Percentiles rank a stretch among this genome's conserved stretches.
phyloP scores from a whole-genome alignment of 2,113 vertebrate species.

The Nothobranchius furzeri region DNA sequence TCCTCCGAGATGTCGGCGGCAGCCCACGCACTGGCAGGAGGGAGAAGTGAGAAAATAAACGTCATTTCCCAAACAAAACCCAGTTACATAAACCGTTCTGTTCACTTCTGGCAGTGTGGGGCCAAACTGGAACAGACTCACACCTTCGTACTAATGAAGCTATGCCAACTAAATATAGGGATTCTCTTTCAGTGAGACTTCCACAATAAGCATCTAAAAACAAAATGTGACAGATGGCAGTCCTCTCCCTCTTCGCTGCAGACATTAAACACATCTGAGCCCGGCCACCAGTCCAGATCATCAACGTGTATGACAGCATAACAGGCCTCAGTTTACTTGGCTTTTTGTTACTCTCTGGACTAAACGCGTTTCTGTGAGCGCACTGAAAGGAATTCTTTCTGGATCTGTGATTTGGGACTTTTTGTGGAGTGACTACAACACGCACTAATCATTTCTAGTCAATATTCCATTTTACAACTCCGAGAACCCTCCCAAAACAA shows the following conservation, averaged over 20 bases:
- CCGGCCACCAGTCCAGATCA: neutral
- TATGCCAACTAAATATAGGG: neutral
- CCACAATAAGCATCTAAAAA: conserved; percentile 49
- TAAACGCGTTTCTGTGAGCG: no score
- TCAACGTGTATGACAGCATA: no score
- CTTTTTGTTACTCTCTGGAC: no score
- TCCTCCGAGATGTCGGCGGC: conserved; percentile 82
- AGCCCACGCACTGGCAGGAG: conserved; percentile 85
- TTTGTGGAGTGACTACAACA: no score
- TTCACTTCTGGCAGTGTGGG: conserved; percentile 5
- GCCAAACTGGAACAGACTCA: neutral
- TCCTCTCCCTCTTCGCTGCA: neutral
- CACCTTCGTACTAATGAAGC: conserved; percentile 40
- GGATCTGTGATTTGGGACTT: no score
- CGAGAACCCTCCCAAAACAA: no score
- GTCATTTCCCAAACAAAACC: neutral
- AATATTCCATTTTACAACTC: no score
- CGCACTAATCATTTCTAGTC: no score
- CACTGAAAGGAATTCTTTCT: no score
- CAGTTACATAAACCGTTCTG: neutral
- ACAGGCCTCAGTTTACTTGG: no score
- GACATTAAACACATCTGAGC: neutral
- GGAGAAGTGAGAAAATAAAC: conserved; percentile 24
- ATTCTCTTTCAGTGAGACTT: conserved; percentile 21
- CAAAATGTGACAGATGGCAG: conserved; percentile 1